phyloP scores from a whole-genome alignment of 2,797 vertebrate species.

The Hapalemur alaotrensis region DNA sequence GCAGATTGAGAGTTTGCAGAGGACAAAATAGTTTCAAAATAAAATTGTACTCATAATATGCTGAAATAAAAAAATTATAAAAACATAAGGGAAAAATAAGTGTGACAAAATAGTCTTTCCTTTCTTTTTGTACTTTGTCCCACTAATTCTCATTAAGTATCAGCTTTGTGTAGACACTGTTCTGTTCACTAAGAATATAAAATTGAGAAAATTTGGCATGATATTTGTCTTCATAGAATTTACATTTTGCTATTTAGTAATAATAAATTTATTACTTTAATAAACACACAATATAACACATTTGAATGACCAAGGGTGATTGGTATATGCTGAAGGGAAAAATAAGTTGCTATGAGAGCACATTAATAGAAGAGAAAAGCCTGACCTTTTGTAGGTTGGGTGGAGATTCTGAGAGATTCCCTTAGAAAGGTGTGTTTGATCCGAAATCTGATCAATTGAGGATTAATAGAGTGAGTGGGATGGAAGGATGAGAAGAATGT shows the following conservation, averaged over 20 bases:
- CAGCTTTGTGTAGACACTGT: background rate
- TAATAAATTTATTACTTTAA: background rate
- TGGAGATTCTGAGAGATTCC: background rate
- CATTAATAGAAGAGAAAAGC: background rate
- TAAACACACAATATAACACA: background rate
- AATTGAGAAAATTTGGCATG: background rate
- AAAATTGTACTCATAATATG: background rate
- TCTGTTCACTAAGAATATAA: background rate
- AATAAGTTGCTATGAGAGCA: background rate
- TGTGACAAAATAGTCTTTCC: background rate
- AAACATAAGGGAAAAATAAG: background rate
- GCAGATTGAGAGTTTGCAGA: background rate
- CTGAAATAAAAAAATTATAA: no score
- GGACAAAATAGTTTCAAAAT: background rate
- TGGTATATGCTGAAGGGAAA: background rate
- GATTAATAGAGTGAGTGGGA: background rate
- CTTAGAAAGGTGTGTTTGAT: background rate
- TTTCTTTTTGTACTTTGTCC: slow-evolving; percentile 4
- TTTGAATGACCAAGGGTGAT: background rate
- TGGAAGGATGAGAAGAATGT: background rate
- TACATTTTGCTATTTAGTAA: background rate
- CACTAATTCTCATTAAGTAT: background rate
- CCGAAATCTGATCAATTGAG: background rate
- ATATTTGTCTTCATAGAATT: background rate
- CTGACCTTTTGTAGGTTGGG: background rate